Evolutionary conservation across 1,140 invertebrate species (phyloP).

Genomic region (Anadara kagoshimensis): DNA sequence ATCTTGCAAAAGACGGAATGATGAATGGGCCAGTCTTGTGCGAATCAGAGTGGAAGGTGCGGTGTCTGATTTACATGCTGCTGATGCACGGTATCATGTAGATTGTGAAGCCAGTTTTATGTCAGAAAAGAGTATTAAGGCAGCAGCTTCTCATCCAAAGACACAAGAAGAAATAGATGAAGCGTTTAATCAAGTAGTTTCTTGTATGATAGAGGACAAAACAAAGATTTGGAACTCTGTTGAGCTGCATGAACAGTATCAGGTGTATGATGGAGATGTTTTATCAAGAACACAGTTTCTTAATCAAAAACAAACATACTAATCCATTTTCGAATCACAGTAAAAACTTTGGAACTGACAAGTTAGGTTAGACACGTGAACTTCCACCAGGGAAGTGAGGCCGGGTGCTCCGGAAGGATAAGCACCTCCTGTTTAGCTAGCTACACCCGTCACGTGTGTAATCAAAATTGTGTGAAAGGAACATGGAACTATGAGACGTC

Average conservation of each 20-base stretch:
- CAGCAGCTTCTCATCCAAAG: background rate
- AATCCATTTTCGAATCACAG: no score
- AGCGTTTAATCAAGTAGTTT: background rate
- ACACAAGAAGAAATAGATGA: slow-evolving; percentile 2
- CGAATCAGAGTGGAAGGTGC: background rate
- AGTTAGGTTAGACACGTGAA: no score
- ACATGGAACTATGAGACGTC: no score
- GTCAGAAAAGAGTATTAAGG: background rate
- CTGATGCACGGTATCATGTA: slow-evolving; percentile 28
- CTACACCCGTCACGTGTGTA: no score
- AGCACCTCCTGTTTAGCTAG: no score
- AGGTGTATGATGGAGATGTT: slow-evolving; percentile 18
- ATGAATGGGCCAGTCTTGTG: slow-evolving; percentile 2
- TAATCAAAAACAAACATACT: no score
- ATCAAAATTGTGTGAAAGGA: no score
- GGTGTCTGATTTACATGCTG: slow-evolving; percentile 30
- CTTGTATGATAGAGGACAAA: slow-evolving; percentile 5
- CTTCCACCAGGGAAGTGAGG: no score
- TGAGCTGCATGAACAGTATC: slow-evolving; percentile 18
- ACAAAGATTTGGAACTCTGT: slow-evolving; percentile 31
- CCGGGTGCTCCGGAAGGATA: no score
- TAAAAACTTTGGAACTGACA: no score
- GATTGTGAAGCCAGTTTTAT: slow-evolving; percentile 19
- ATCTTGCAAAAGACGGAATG: background rate
- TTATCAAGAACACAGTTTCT: no score